Percentiles rank a stretch among this genome's conserved stretches.
These are phyloP conservation scores for Tiliacea aurago DNA, from an alignment of 2,888 invertebrate genomes.

Conservation along the genomic window DNA sequence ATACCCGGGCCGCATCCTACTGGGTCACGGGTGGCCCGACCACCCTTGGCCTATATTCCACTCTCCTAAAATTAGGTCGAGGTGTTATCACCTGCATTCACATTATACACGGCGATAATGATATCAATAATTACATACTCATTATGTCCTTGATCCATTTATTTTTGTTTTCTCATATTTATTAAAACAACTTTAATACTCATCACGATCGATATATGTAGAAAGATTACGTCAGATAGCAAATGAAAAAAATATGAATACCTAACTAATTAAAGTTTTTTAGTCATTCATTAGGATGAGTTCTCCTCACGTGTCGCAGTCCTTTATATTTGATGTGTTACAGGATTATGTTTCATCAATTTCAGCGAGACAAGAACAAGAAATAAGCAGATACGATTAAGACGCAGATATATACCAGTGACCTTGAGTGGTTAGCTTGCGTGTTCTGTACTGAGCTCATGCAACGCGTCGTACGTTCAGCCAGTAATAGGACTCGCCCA, in stretches of 20 bases:
- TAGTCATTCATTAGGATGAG: not conserved
- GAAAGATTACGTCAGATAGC: not conserved
- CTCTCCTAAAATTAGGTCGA: slow-evolving; percentile 74
- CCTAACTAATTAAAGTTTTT: not conserved
- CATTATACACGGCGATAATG: slow-evolving; percentile 66
- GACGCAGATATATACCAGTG: no score
- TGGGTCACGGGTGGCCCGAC: slow-evolving; percentile 68
- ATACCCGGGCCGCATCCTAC: slow-evolving; percentile 63
- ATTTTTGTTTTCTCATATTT: slow-evolving; percentile 39
- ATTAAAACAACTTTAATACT: slow-evolving; percentile 36
- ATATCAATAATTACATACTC: slow-evolving; percentile 68
- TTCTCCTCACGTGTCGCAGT: not conserved
- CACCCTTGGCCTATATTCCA: slow-evolving; percentile 82
- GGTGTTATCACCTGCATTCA: slow-evolving; percentile 68
- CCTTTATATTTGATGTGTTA: not conserved
- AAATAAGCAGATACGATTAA: slow-evolving; percentile 15
- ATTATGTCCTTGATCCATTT: slow-evolving; percentile 70
- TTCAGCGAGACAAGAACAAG: slow-evolving; percentile 11
- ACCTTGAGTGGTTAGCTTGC: no score
- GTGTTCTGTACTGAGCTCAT: no score
- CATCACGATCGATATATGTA: slow-evolving; percentile 9
- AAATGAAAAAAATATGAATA: not conserved
- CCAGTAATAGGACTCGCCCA: no score
- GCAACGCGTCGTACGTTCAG: no score
- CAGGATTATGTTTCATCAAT: slow-evolving; percentile 13